phyloP scores from a whole-genome alignment of 1,140 invertebrate genomes.

The Myzus persicae region DNA sequence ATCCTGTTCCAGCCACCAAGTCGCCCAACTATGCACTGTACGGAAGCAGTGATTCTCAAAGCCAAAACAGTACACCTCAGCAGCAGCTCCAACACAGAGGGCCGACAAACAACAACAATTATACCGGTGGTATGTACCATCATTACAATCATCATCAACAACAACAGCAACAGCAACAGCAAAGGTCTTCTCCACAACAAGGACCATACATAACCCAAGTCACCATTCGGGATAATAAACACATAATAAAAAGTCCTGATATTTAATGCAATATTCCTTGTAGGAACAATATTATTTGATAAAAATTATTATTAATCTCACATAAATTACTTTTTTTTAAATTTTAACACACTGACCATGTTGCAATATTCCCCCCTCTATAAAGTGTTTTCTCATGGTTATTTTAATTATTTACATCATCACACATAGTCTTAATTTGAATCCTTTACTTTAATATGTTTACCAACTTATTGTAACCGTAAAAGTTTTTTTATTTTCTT shows the following conservation, averaged over 20 bases:
- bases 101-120: neutral
- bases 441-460: neutral
- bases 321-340: neutral
- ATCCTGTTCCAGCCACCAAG: neutral
- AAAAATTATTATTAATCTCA: neutral
- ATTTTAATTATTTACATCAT: constrained; percentile 2
- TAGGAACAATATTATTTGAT: constrained; percentile 10
- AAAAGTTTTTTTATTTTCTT: neutral
- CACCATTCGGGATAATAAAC: constrained; percentile 65
- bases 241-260: constrained; percentile 38
- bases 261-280: neutral
- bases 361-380: neutral
- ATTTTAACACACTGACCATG: neutral
- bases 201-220: constrained; percentile 71
- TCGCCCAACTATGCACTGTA: neutral
- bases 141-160: neutral
- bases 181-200: constrained; percentile 62
- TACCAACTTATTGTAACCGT: neutral
- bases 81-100: neutral
- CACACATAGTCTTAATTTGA: neutral
- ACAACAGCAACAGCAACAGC: neutral
- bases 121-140: neutral
- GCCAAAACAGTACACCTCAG: neutral
- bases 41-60: neutral
- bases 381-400: neutral